These are phyloP conservation scores for Oligia strigilis DNA, from an alignment of 2,888 invertebrate genomes.

Conservation along the genomic window DNA sequence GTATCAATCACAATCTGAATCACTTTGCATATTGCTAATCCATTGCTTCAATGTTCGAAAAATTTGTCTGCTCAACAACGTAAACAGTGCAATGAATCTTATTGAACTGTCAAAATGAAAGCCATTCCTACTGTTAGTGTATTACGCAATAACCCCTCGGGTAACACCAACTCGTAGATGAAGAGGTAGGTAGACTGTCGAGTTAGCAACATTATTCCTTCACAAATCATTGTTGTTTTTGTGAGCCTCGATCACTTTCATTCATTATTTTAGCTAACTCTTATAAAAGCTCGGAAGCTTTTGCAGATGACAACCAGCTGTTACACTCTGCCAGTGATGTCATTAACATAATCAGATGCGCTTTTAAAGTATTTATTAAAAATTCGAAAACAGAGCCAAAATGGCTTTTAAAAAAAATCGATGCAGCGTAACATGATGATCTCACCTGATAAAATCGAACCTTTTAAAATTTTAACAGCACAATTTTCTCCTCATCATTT, in stretches of 20 bases:
- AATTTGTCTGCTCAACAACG: too few relatives aligned
- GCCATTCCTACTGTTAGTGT: too few relatives aligned
- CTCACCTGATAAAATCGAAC: not conserved
- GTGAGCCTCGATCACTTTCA: not conserved
- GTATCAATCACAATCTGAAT: too few relatives aligned
- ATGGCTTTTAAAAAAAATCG: constrained; percentile 15
- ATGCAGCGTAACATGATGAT: constrained; percentile 25
- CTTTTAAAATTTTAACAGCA: constrained; percentile 19
- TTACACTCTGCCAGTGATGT: not conserved
- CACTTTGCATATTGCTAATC: too few relatives aligned
- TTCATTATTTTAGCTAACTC: not conserved
- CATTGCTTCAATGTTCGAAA: too few relatives aligned
- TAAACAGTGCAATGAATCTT: too few relatives aligned
- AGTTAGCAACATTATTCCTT: not conserved
- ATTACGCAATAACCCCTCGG: too few relatives aligned
- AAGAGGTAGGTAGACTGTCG: not conserved
- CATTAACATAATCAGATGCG: constrained; percentile 14
- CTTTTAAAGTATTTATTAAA: constrained; percentile 11
- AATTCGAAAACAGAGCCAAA: constrained; percentile 4
- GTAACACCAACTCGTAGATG: not conserved
- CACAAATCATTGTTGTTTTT: not conserved
- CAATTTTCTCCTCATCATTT: constrained; percentile 43
- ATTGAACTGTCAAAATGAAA: too few relatives aligned
- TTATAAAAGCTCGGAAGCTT: not conserved
- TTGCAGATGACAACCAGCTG: constrained; percentile 12